Percentiles rank a stretch among this genome's conserved stretches.
Evolutionary conservation across 2,888 invertebrate species (phyloP).

Genomic region (Acanthosepion esculentum): DNA sequence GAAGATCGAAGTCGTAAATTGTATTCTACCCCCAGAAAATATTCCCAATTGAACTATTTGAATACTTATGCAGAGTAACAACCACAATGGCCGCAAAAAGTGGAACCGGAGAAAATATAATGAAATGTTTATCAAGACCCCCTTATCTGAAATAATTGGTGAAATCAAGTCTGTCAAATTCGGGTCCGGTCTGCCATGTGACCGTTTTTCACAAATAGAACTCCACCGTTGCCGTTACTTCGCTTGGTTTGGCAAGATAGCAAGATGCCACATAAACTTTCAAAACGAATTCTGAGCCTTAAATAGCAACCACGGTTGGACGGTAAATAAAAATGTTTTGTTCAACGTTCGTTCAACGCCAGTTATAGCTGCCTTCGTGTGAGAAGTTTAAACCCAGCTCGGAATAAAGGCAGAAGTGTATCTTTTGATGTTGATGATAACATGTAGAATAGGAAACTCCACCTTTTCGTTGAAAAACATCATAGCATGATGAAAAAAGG

Average conservation of each 20-base stretch:
- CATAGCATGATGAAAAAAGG: too few species aligned
- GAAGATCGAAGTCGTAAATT: not conserved
- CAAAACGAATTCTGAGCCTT: constrained; percentile 33
- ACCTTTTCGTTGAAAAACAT: too few species aligned
- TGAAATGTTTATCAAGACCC: not conserved
- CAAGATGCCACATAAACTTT: constrained; percentile 33
- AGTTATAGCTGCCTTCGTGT: not conserved
- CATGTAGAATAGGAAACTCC: too few species aligned
- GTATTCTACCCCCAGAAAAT: not conserved
- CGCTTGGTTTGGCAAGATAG: not conserved
- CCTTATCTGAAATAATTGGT: constrained; percentile 21
- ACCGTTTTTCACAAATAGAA: constrained; percentile 23
- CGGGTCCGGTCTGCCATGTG: not conserved
- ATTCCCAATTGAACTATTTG: not conserved
- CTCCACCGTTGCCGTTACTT: not conserved
- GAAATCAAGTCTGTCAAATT: not conserved
- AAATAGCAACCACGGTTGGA: constrained; percentile 13
- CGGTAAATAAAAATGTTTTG: not conserved
- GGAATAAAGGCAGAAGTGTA: not conserved
- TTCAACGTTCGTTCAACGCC: not conserved
- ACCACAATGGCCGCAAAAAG: not conserved
- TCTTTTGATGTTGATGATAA: not conserved
- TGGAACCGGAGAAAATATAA: not conserved
- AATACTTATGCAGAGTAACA: not conserved
- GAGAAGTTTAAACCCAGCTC: not conserved